phyloP scores from a whole-genome alignment of 1,140 invertebrate genomes.

The Rhopalosiphum maidis region DNA sequence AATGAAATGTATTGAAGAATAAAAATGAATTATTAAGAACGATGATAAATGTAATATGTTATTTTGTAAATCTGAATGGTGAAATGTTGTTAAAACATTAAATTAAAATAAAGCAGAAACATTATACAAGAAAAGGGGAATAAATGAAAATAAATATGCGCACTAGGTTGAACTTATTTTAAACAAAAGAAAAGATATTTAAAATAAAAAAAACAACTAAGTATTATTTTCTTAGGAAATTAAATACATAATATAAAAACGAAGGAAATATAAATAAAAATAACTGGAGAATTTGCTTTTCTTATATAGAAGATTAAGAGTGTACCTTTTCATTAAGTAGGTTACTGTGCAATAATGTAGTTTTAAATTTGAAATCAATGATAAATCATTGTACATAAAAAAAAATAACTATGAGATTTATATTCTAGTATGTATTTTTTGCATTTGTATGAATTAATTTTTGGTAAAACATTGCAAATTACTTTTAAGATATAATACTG shows the following conservation, averaged over 20 bases:
- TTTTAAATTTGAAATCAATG: neutral
- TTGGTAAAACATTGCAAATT: no score
- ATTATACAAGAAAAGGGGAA: neutral
- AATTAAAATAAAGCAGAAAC: neutral
- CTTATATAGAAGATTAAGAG: neutral
- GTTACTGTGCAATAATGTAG: neutral
- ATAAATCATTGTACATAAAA: neutral
- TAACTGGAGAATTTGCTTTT: neutral
- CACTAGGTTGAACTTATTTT: neutral
- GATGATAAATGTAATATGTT: neutral
- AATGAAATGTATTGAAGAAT: neutral
- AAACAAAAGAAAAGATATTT: constrained; percentile 1
- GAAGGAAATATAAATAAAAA: neutral
- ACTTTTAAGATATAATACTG: neutral
- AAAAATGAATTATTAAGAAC: constrained; percentile 6
- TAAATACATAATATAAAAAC: neutral
- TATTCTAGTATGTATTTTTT: neutral
- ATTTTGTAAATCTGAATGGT: neutral
- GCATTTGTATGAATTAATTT: neutral
- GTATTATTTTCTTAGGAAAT: neutral
- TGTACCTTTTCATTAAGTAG: neutral
- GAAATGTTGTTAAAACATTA: neutral
- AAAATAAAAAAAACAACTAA: neutral
- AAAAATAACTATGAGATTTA: neutral
- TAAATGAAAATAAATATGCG: neutral